Percentiles rank a stretch among this genome's conserved stretches.
phyloP scores from a whole-genome alignment of 1,140 invertebrate species.

The Trachelipus rathkii region DNA sequence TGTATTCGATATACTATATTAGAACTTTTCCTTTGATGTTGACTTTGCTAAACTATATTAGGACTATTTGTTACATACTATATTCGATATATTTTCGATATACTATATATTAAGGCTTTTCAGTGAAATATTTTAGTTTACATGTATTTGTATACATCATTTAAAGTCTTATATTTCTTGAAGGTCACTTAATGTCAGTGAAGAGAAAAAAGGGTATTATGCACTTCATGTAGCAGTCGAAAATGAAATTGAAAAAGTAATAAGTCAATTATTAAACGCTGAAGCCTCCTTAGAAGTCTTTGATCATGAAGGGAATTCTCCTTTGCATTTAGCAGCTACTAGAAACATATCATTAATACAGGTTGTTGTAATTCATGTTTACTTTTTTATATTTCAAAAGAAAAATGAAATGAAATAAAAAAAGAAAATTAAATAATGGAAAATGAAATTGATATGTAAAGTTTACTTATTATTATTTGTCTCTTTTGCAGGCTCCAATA shows the following conservation, averaged over 20 bases:
- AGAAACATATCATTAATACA: slow-evolving; percentile 36
- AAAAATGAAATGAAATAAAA: no score
- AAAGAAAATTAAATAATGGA: no score
- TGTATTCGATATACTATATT: no score
- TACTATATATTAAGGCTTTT: no score
- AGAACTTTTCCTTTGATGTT: no score
- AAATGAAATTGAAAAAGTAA: slow-evolving; percentile 57
- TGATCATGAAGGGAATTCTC: slow-evolving; percentile 49
- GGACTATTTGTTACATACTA: no score
- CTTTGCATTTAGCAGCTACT: slow-evolving; percentile 37
- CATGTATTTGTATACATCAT: no score
- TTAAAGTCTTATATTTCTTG: slow-evolving; percentile 52
- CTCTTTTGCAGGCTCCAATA: slow-evolving; percentile 8
- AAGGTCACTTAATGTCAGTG: slow-evolving; percentile 60
- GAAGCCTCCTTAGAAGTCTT: slow-evolving; percentile 37
- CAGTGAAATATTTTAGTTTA: no score
- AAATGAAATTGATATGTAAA: no score
- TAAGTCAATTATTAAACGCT: slow-evolving; percentile 55
- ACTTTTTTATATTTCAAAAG: not conserved
- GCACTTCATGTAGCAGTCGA: slow-evolving; percentile 69
- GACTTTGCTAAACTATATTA: no score
- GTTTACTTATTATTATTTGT: not conserved
- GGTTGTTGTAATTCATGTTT: slow-evolving; percentile 18
- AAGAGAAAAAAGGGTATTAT: slow-evolving; percentile 74
- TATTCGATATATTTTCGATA: no score